Evolutionary conservation across 2,113 vertebrate species (phyloP), one percentile per base, ranked within the genome.

Genomic region (Suricata suricatta): DNA sequence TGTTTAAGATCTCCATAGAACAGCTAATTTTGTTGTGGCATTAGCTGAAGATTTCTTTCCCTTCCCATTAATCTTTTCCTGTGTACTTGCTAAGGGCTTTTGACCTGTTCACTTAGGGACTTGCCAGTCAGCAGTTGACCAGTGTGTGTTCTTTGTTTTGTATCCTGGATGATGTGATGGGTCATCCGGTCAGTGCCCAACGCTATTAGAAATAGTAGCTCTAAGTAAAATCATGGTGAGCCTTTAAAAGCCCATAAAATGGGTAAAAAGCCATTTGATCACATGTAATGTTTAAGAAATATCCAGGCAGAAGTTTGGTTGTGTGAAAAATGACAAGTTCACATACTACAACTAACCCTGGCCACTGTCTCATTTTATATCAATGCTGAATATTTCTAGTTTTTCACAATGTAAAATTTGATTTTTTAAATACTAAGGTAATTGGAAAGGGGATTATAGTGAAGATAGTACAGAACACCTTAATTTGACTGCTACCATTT

Each of bases 181-280:
- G 38, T 88, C 60, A 71, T 72, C 38, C 83, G 27, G 79, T 50
- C 6, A 93, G 0, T 66, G 38, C 7, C 38, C 9, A 60, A 38
- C n/a, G 80, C 1, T 93, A 90, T 90, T 86, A 90, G 69, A 88
- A 71, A 87, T 57, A 89, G 89, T 14, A 96, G 15, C 44, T 95
- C 0, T 90, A 76, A 83, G 38, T 82, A 52, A 87, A 96, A 83
- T 86, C n/a, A 41, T 44, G 19, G 68, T 63, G 89, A 92, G 77
- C 16, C 16, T 91, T 91, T 95, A 33, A 76, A 81, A 91, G 38
- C 41, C 29, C 50, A 60, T 71, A 12, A 38, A 81, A 57, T 81
- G 47, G 23, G 8, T 41, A 16, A 93, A 88, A 57, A 93, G 44
- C 50, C n/a, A 66, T 57, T 91, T 81, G 25, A 83, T 96, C 74